phyloP scores from a whole-genome alignment of 1,140 invertebrate genomes.

The Chelonus insularis region DNA sequence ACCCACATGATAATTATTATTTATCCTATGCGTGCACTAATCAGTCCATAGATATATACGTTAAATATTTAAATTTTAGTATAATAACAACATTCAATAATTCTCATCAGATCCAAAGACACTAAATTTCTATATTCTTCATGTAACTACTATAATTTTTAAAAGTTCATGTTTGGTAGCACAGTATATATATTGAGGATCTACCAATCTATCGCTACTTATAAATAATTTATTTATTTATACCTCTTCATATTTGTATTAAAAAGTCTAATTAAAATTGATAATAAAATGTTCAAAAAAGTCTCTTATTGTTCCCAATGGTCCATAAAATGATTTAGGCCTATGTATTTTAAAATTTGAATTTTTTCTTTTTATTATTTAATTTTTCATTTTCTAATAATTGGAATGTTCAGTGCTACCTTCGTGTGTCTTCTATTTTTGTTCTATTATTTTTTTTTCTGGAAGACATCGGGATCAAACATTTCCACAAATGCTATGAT shows the following conservation, averaged over 20 bases:
- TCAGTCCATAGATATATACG: conserved; percentile 21
- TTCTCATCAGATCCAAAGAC: not conserved
- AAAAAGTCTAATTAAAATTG: conserved; percentile 1
- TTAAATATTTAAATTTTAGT: conserved; percentile 15
- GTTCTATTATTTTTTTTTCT: not conserved
- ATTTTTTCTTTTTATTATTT: no score
- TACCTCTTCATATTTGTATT: no score
- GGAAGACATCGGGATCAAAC: conserved; percentile 4
- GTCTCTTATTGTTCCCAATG: not conserved
- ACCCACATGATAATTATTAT: no score
- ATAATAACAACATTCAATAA: conserved; percentile 26
- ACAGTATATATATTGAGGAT: not conserved
- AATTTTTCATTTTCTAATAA: no score
- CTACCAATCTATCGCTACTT: no score
- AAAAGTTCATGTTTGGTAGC: no score
- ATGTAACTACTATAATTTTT: no score
- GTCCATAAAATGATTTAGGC: conserved; percentile 11
- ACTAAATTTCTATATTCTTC: not conserved
- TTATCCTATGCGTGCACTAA: not conserved
- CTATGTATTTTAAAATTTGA: no score
- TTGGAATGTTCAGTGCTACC: conserved; percentile 19
- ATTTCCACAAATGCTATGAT: no score
- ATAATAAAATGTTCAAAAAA: conserved; percentile 1
- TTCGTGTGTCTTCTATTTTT: not conserved
- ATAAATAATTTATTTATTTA: no score